phyloP scores from a whole-genome alignment of 2,797 vertebrate genomes.

The Eutrigla gurnardus region DNA sequence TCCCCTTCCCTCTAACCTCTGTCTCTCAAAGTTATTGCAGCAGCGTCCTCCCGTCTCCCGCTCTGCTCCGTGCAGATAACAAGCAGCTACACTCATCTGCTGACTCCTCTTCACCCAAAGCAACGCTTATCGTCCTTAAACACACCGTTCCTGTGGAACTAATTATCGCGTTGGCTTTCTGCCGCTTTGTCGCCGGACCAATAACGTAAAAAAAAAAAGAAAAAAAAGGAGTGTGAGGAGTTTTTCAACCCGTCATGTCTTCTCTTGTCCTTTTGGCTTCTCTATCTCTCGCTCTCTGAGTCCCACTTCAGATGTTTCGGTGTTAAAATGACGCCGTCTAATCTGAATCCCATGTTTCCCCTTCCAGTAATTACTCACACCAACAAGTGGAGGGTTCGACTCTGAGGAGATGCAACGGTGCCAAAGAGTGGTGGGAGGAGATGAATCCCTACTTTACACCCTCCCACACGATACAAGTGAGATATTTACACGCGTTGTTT shows the following conservation, averaged over 20 bases:
- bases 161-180: slow-evolving; percentile 70
- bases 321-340: not conserved
- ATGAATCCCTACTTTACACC: not conserved
- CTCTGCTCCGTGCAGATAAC: slow-evolving; percentile 75
- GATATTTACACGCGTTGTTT: not conserved
- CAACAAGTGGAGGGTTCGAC: not conserved
- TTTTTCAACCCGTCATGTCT: slow-evolving; percentile 19
- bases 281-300: slow-evolving; percentile 2
- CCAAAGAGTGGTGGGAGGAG: not conserved
- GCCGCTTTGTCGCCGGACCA: slow-evolving; percentile 50
- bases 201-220: not conserved
- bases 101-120: slow-evolving; percentile 72
- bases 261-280: slow-evolving; percentile 35
- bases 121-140: slow-evolving; percentile 76
- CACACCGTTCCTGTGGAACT: slow-evolving; percentile 73
- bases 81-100: slow-evolving; percentile 66
- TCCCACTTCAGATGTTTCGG: slow-evolving; percentile 11
- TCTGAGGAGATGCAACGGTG: not conserved
- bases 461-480: slow-evolving; percentile 11
- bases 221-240: slow-evolving; percentile 17
- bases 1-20: slow-evolving; percentile 28
- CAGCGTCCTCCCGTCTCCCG: slow-evolving; percentile 40
- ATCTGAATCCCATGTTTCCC: not conserved
- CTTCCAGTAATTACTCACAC: not conserved
- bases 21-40: slow-evolving; percentile 67